Evolutionary conservation across 2,888 invertebrate species (phyloP).

Genomic region (Dolichopus griseipennis): DNA sequence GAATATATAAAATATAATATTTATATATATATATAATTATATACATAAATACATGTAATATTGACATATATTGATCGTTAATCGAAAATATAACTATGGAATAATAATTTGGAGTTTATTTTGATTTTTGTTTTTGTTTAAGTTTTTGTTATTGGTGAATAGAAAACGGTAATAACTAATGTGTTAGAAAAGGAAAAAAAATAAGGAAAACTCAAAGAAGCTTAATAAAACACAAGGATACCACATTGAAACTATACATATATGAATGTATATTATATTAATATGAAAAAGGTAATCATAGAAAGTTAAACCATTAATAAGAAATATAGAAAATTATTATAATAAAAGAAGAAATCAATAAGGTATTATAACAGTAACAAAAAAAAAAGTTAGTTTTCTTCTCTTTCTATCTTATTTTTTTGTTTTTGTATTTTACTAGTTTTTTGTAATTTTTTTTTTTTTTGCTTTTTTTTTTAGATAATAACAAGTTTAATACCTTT

Average conservation of each 20-base stretch:
- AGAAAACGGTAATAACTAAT: no score
- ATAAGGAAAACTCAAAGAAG: background rate
- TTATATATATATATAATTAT: background rate
- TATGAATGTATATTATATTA: background rate
- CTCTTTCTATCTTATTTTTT: background rate
- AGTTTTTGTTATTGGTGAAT: background rate
- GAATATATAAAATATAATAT: no score
- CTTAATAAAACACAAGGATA: no score
- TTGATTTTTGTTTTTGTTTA: background rate
- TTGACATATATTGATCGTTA: background rate
- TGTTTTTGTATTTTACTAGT: background rate
- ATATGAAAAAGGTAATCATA: background rate
- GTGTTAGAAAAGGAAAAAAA: background rate
- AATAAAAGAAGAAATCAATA: background rate
- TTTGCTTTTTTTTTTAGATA: background rate
- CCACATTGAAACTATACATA: no score
- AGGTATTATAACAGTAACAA: background rate
- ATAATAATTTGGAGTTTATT: background rate
- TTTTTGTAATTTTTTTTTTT: no score
- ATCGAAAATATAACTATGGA: background rate
- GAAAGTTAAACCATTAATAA: conserved; percentile 3
- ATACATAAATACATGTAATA: background rate
- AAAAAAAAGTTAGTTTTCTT: no score
- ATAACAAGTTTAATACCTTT: background rate
- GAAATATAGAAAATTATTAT: background rate